A percentile compares a stretch with the other conserved stretches of the same genome.
Conservation (phyloP, 1,140 invertebrate genomes). For the Eupristina koningsbergeri region DNA sequence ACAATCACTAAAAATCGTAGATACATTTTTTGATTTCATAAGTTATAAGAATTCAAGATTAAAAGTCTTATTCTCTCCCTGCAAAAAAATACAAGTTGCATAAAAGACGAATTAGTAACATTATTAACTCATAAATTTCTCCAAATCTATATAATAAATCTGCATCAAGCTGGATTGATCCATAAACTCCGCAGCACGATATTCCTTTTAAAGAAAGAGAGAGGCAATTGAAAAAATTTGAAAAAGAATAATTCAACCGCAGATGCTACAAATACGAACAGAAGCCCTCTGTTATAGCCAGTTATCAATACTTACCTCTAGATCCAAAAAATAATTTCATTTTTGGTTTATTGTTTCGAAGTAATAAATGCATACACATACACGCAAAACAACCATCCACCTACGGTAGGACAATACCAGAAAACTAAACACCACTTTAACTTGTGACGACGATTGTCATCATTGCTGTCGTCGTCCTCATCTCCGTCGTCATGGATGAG, state of each 20-base stretch:
- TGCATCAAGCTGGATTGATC: background rate
- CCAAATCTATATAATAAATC: background rate
- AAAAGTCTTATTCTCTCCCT: too few species aligned
- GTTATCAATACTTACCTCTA: background rate
- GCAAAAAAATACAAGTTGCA: too few species aligned
- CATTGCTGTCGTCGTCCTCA: background rate
- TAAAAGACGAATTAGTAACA: too few species aligned
- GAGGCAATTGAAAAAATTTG: background rate
- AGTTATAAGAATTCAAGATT: too few species aligned
- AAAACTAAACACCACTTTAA: background rate
- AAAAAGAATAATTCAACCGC: constrained; percentile 6
- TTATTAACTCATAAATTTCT: background rate
- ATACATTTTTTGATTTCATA: too few species aligned
- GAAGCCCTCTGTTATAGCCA: background rate
- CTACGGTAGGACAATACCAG: background rate
- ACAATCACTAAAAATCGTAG: too few species aligned
- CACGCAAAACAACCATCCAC: background rate
- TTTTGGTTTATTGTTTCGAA: constrained; percentile 2
- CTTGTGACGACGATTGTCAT: background rate
- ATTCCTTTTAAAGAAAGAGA: background rate
- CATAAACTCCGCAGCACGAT: background rate
- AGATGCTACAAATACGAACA: background rate
- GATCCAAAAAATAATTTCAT: background rate
- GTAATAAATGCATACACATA: background rate
- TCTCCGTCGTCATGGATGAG: constrained; percentile 11